These are phyloP conservation scores for Minunthozetes semirufus DNA, from an alignment of 2,888 invertebrate species.

Conservation along the genomic window DNA sequence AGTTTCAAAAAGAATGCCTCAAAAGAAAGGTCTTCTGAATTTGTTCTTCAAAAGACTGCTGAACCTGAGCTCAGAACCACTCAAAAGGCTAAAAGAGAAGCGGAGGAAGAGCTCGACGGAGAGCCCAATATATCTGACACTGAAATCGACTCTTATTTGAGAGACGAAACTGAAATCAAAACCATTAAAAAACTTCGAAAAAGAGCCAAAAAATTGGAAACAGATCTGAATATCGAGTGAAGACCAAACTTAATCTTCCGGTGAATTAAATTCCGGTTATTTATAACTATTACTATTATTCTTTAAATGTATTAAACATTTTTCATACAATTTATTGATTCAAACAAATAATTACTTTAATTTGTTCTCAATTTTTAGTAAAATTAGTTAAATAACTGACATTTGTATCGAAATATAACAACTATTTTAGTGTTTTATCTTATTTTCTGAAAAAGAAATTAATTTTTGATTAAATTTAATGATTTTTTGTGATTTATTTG, in stretches of 20 bases:
- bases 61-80: not conserved
- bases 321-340: no score
- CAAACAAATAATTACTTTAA: no score
- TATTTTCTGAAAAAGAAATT: no score
- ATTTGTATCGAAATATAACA: no score
- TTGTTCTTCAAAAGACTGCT: no score
- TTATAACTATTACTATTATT: not conserved
- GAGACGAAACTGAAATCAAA: not conserved
- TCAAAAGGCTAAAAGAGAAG: not conserved
- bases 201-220: not conserved
- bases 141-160: not conserved
- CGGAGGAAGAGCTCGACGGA: not conserved
- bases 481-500: no score
- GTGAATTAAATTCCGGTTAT: not conserved
- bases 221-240: not conserved
- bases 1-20: not conserved
- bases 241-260: not conserved
- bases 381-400: no score
- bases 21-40: slow-evolving; percentile 13
- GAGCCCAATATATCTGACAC: slow-evolving; percentile 9
- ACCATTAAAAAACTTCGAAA: not conserved
- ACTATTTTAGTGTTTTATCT: no score
- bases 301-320: no score
- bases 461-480: no score
- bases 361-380: no score